These are phyloP conservation scores for Drosophila paramelanica DNA, from an alignment of 2,888 invertebrate genomes.

Conservation along the genomic window DNA sequence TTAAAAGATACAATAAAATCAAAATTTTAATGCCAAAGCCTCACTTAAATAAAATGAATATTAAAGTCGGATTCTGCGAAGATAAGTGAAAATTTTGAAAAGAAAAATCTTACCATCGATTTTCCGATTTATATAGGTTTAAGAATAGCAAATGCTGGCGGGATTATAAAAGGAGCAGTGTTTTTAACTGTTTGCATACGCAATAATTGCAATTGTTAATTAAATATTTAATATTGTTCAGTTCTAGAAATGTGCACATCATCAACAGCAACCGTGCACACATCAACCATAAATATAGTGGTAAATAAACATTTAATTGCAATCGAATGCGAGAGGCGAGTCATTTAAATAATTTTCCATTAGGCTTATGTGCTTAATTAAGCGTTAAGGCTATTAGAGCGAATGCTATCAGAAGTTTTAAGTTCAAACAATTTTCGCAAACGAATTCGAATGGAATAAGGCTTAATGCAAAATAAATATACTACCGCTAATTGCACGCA, in stretches of 20 bases:
- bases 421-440: conserved; percentile 27
- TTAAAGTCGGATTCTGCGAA: conserved; percentile 20
- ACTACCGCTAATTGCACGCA: conserved; percentile 60
- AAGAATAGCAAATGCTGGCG: conserved; percentile 41
- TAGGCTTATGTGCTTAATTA: conserved; percentile 55
- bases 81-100: background rate
- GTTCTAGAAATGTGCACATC: conserved; percentile 1
- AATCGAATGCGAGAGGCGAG: background rate
- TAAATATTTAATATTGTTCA: conserved; percentile 17
- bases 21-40: background rate
- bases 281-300: background rate
- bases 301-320: conserved; percentile 17
- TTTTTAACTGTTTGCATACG: conserved; percentile 19
- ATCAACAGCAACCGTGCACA: background rate
- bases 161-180: conserved; percentile 40
- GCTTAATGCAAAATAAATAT: conserved; percentile 58
- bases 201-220: conserved; percentile 1
- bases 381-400: conserved; percentile 51
- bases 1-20: conserved; percentile 1
- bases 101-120: background rate
- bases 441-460: conserved; percentile 41
- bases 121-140: conserved; percentile 19
- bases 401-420: conserved; percentile 12
- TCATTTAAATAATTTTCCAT: conserved; percentile 49
- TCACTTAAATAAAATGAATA: conserved; percentile 30